Percentiles rank a stretch among this genome's conserved stretches.
Conservation (phyloP, 2,113 vertebrate species). For the Vulpes ferrilata region DNA sequence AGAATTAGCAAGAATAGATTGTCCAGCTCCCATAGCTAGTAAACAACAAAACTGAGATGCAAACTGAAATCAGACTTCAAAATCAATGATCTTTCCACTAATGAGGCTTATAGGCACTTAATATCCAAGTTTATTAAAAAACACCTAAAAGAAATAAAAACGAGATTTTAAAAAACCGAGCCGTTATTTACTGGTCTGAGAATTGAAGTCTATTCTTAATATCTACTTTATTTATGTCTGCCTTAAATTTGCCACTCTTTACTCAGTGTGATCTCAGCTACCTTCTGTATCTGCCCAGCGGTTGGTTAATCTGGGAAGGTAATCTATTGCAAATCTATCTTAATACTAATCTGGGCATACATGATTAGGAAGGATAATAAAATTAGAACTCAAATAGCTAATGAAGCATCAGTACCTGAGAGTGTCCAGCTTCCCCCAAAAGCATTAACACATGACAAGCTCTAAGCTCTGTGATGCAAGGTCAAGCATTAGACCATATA, state of each 20-base stretch:
- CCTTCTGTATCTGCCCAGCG: neutral
- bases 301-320: neutral
- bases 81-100: neutral
- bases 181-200: neutral
- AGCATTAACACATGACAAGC: neutral
- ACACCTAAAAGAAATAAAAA: neutral
- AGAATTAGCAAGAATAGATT: neutral
- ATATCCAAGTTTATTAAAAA: neutral
- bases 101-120: neutral
- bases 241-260: neutral
- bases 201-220: neutral
- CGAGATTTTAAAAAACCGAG: neutral
- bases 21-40: neutral
- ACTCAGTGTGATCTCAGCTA: neutral
- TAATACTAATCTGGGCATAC: neutral
- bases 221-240: neutral
- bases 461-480: neutral
- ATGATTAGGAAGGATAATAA: neutral
- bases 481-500: too few relatives aligned
- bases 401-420: neutral
- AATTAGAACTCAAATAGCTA: neutral
- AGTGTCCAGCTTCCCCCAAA: neutral
- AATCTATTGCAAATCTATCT: neutral
- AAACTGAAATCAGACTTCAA: slow-evolving; percentile 1
- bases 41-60: neutral